Evolutionary conservation across 2,888 invertebrate genomes (phyloP), one percentile per base, ranked within the genome.

Genomic region (Boloria selene): DNA sequence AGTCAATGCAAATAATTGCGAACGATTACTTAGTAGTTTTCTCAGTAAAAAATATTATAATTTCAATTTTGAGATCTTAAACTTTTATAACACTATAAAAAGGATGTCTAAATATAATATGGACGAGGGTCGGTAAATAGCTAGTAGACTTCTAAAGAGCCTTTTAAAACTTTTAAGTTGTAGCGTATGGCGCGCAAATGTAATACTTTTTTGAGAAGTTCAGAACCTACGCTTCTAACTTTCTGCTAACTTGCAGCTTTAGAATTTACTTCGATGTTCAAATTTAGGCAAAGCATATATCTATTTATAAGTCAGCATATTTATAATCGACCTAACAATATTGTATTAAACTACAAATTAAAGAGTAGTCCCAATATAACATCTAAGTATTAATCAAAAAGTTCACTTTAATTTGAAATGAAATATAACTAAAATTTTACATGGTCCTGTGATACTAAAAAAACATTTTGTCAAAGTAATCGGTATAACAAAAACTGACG

Each of bases 381-480:
- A 10, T 38, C 31, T 38, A 38, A 38, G 31, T 7, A 10, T 38
- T 38, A 38, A 10, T 38, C 31, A 38, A 38, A 38, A 7, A 38
- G 6, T 17, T 14, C 5, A 58, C 26, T 26, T 56, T 58, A 2
- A 56, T 10, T 7, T 26, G 14, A 26, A 31, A 17, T 3, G 17
- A 59, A 47, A 38, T 7, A 17, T 16, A 38, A 13, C 14, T 26
- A 47, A 26, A n/a, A 26, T 38, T 49, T 38, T 47, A 16, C 26
- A 59, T 22, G 17, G 47, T 59, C 2, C 16, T 4, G 13, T 55
- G 31, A 56, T 45, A 45, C 45, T 45, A 56, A 67, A 72, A 62
- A 72, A 67, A 67, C 51, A 26, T 65, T 53, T 58, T 68, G 69
- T 69, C 68, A 69, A 70, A 72, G 62, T 69, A 61, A 67, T 68